These are phyloP conservation scores for Calcarius ornatus DNA, from an alignment of 2,113 vertebrate species.

Conservation along the genomic window DNA sequence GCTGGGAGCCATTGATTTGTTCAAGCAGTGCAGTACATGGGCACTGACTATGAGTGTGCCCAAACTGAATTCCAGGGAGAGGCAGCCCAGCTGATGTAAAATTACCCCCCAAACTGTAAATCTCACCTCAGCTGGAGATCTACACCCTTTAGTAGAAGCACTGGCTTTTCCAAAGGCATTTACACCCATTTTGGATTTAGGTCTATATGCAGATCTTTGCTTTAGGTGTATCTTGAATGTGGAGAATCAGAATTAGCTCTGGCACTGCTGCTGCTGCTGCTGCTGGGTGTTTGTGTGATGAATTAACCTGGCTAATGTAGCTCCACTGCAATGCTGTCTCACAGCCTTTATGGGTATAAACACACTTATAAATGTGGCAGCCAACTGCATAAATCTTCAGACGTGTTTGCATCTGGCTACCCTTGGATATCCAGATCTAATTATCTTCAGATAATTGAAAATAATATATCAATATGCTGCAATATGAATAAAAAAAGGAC, in stretches of 20 bases:
- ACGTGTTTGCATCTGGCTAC: not conserved
- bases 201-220: not conserved
- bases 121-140: not conserved
- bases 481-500: not conserved
- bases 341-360: constrained; percentile 1
- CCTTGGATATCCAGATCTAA: constrained; percentile 38
- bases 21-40: not conserved
- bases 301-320: not conserved
- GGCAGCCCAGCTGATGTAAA: not conserved
- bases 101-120: not conserved
- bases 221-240: not conserved
- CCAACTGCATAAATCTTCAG: constrained; percentile 27
- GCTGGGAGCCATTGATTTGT: rapidly evolving
- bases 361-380: not conserved
- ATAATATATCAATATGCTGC: constrained; percentile 9
- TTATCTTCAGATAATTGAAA: constrained; percentile 47
- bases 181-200: not conserved
- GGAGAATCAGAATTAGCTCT: not conserved
- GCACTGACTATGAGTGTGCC: not conserved
- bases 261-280: not conserved
- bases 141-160: not conserved
- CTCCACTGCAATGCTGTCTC: not conserved
- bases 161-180: not conserved
- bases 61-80: not conserved
- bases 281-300: constrained; percentile 2